phyloP scores from a whole-genome alignment of 2,888 invertebrate genomes.

The Camptogramma bilineatum region DNA sequence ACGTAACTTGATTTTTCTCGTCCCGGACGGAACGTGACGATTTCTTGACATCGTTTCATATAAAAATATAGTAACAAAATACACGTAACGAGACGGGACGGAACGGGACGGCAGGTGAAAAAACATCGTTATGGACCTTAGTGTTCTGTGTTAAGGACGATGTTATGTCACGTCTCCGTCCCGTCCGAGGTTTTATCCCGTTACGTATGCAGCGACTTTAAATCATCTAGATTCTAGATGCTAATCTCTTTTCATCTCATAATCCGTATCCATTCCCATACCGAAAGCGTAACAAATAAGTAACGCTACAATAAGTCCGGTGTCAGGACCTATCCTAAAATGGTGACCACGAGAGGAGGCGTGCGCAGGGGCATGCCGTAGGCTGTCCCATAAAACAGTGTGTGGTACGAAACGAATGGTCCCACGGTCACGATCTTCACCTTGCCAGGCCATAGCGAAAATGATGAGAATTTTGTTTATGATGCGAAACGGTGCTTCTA shows the following conservation, averaged over 20 bases:
- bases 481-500: slow-evolving; percentile 10
- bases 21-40: too few species aligned
- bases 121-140: too few species aligned
- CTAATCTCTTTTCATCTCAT: background rate
- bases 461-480: slow-evolving; percentile 34
- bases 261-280: slow-evolving; percentile 18
- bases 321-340: slow-evolving; percentile 65
- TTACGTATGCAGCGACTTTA: too few species aligned
- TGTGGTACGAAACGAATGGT: slow-evolving; percentile 51
- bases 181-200: too few species aligned
- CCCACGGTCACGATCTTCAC: slow-evolving; percentile 54
- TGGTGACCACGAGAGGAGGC: slow-evolving; percentile 62
- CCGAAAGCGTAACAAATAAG: slow-evolving; percentile 48
- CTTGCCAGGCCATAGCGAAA: slow-evolving; percentile 42
- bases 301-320: slow-evolving; percentile 47
- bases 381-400: slow-evolving; percentile 60
- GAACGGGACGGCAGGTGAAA: too few species aligned
- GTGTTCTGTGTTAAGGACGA: too few species aligned
- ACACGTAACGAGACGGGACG: too few species aligned
- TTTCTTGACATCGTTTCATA: too few species aligned
- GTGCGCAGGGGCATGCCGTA: slow-evolving; percentile 61
- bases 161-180: too few species aligned
- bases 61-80: too few species aligned
- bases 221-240: background rate
- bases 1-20: too few species aligned